phyloP scores from a whole-genome alignment of 2,113 vertebrate genomes.

The Propithecus coquereli region DNA sequence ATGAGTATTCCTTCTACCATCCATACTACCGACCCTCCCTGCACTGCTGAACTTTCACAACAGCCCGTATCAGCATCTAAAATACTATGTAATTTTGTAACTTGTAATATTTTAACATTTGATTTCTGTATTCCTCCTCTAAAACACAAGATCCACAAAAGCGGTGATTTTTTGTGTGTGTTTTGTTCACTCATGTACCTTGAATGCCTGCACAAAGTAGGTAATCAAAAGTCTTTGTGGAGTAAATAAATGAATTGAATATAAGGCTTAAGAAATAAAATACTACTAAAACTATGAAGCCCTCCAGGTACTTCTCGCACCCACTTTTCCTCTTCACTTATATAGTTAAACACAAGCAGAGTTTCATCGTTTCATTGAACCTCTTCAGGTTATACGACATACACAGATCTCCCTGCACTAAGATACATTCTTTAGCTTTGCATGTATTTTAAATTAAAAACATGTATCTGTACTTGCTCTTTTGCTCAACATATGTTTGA shows the following conservation, averaged over 20 bases:
- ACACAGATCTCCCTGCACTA: neutral
- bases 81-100: neutral
- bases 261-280: neutral
- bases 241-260: neutral
- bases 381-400: neutral
- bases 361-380: neutral
- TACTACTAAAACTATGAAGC: neutral
- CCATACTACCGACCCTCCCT: neutral
- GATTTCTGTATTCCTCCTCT: neutral
- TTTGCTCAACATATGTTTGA: neutral
- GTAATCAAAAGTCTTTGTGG: neutral
- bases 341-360: neutral
- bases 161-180: neutral
- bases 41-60: neutral
- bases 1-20: neutral
- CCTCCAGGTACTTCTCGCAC: neutral
- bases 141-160: neutral
- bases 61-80: neutral
- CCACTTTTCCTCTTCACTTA: neutral
- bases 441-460: neutral
- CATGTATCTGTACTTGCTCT: neutral
- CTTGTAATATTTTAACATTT: neutral
- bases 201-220: neutral
- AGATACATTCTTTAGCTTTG: neutral
- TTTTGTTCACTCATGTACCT: neutral